Percentiles rank a stretch among this genome's conserved stretches.
phyloP scores from a whole-genome alignment of 2,113 vertebrate species.

The Lophura nycthemera region DNA sequence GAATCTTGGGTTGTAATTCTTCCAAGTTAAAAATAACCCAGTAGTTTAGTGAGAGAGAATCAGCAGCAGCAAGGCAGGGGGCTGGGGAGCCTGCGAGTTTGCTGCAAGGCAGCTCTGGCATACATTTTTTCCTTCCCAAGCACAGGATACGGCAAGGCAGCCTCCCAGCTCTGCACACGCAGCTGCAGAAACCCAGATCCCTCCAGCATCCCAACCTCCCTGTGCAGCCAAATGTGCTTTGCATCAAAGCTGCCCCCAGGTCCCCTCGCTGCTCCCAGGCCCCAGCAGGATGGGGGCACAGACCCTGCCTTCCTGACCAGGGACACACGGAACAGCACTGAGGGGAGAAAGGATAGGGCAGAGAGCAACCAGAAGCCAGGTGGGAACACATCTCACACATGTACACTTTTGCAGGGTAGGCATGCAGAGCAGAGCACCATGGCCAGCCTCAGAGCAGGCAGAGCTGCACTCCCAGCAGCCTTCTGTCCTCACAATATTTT shows the following conservation, averaged over 20 bases:
- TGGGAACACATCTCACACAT: fast-evolving
- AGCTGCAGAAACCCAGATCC: neutral
- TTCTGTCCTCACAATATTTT: neutral
- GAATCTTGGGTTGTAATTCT: slow-evolving; percentile 46
- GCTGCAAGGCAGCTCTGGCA: neutral
- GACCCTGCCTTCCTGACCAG: neutral
- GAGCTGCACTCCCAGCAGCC: neutral
- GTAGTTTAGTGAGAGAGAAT: slow-evolving; percentile 6
- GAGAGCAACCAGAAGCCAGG: neutral
- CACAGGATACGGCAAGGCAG: neutral
- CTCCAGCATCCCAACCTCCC: neutral
- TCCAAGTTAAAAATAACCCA: slow-evolving; percentile 64
- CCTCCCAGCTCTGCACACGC: neutral
- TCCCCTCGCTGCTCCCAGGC: neutral
- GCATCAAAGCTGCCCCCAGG: neutral
- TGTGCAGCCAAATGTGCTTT: neutral
- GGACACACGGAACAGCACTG: too few species aligned
- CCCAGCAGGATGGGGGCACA: fast-evolving
- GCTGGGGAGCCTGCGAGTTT: slow-evolving; percentile 1
- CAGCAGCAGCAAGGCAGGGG: neutral
- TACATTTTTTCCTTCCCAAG: neutral
- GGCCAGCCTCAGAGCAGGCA: neutral
- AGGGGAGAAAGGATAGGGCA: fast-evolving
- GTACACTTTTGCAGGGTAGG: neutral
- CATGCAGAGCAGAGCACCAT: neutral